Evolutionary conservation across 2,888 invertebrate genomes (phyloP).

Genomic region (Agriopis leucophaearia): DNA sequence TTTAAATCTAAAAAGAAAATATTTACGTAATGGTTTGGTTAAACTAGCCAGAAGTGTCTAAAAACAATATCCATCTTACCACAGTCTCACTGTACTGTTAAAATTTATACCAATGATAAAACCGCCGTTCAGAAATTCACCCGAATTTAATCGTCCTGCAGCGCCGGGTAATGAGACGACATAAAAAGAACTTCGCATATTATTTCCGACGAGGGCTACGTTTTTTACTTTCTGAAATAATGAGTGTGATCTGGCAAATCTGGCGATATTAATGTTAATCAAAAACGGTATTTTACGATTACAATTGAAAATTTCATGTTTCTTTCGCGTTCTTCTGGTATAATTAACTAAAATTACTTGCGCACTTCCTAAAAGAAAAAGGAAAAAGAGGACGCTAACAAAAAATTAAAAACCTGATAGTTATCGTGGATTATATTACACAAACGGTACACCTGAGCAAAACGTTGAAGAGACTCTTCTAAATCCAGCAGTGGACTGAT

Average conservation of each 20-base stretch:
- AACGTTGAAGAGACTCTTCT: no score
- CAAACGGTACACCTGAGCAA: no score
- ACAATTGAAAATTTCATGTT: constrained; percentile 3
- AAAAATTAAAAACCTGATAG: no score
- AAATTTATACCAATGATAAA: constrained; percentile 64
- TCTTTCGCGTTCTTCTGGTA: neutral
- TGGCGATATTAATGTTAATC: constrained; percentile 21
- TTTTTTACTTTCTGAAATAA: constrained; percentile 18
- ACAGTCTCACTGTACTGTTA: constrained; percentile 43
- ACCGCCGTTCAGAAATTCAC: constrained; percentile 54
- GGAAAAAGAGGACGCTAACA: no score
- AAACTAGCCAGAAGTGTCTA: no score
- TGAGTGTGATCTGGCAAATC: constrained; percentile 15
- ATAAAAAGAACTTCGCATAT: constrained; percentile 35
- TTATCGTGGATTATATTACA: no score
- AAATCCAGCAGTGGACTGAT: no score
- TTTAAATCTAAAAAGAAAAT: no score
- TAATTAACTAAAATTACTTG: neutral
- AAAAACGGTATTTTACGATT: constrained; percentile 18
- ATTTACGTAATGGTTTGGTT: no score
- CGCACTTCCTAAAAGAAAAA: no score
- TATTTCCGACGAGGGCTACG: constrained; percentile 26
- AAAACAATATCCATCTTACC: neutral
- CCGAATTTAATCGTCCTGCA: constrained; percentile 52
- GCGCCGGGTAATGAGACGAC: constrained; percentile 36